phyloP scores from a whole-genome alignment of 2,888 invertebrate genomes.

The Sinohyriopsis cumingii region DNA sequence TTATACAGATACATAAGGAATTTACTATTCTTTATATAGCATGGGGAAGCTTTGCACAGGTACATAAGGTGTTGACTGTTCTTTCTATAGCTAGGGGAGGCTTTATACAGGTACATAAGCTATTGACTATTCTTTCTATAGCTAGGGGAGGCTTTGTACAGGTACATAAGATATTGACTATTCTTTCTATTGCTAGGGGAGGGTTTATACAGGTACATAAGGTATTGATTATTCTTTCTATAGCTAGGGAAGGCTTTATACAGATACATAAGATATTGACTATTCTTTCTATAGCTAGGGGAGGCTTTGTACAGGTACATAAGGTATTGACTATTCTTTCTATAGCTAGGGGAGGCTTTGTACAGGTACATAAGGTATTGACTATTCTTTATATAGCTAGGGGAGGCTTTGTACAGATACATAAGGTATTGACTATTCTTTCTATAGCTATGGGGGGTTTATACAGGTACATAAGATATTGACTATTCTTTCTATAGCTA shows the following conservation, averaged over 20 bases:
- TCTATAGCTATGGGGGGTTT: no score
- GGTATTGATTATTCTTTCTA: background rate
- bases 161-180: background rate
- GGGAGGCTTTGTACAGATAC: constrained; percentile 81
- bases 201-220: no score
- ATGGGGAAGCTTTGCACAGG: constrained; percentile 73
- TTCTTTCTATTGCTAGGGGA: background rate
- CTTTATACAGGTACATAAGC: no score
- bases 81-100: background rate
- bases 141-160: constrained; percentile 39
- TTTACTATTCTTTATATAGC: no score
- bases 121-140: no score
- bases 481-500: constrained; percentile 13
- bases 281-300: no score
- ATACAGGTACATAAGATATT: no score
- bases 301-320: background rate
- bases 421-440: constrained; percentile 28
- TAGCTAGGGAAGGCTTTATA: background rate
- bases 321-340: background rate
- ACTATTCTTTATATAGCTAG: background rate
- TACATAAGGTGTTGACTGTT: background rate
- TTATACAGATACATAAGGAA: constrained; percentile 81
- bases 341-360: background rate
- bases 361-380: background rate
- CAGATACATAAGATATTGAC: background rate